Evolutionary conservation across 1,140 invertebrate species (phyloP), one percentile per base, ranked within the genome.

Genomic region (Arion vulgaris): DNA sequence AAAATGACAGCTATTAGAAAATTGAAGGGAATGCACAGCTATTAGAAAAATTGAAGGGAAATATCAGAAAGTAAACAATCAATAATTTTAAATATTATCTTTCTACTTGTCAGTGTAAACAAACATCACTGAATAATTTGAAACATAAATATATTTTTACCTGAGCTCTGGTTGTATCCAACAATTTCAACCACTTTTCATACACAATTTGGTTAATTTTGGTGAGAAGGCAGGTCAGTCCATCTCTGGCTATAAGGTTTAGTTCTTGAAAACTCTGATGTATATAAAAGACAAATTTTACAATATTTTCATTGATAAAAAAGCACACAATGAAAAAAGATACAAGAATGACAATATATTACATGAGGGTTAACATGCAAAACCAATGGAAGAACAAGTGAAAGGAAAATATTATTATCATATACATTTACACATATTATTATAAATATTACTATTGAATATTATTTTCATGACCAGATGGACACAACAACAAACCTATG

Each of bases 171-270:
- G 95, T 95, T 23, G 94, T 93, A 87, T 98, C 97, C 77, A 95
- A 94, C 79, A 99, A 94, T 90, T 96, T 95, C 81, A 95, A 93
- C 94, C 97, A 99, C 92, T 96, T 96, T 87, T 98, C 97, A 77
- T 96, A 93, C 69, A 98, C 95, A 77, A 99, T 93, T 89, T 96
- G 95, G 83, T 95, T 96, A 19, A 98, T 93, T 91, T 96, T 95
- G 72, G 94, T 95, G 57, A 98, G 93, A 79, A 98, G 95, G 84
- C 95, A 94, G 72, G 94, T 94, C 86, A 98, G 94, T 53, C 96
- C 97, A 93, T 99, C 98, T 88, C 97, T 94, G 5, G 95, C 95
- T 36, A 98, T 94, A 57, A 98, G 93, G 0, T 96, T 97, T 84
- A 99, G 94, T 92, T 99, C 97, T 90, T 97, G 94, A 91, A 97